Evolutionary conservation across 2,797 vertebrate genomes (phyloP).

Genomic region (Danio tinwini): DNA sequence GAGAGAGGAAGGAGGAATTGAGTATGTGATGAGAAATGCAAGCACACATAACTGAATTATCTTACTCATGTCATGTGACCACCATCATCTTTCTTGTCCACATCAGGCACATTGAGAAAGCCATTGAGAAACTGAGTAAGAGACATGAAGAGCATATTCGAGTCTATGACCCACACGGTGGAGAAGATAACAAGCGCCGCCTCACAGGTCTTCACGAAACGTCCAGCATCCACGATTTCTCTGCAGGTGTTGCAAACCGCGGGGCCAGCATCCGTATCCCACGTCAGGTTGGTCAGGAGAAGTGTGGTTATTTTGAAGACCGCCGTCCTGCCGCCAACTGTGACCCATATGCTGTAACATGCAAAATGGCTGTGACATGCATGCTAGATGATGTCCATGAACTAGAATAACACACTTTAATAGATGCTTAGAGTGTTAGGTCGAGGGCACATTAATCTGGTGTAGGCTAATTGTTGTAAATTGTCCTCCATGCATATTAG

Average conservation of each 20-base stretch:
- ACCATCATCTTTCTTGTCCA: not conserved
- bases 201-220: constrained; percentile 86
- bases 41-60: not conserved
- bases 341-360: constrained; percentile 84
- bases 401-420: too few species aligned
- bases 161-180: constrained; percentile 80
- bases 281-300: constrained; percentile 80
- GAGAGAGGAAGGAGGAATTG: constrained; percentile 81
- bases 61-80: too few species aligned
- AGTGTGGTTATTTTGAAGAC: constrained; percentile 87
- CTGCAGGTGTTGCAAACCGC: constrained; percentile 81
- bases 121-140: constrained; percentile 81
- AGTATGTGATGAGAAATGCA: constrained; percentile 74
- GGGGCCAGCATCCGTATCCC: constrained; percentile 87
- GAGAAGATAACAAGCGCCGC: constrained; percentile 84
- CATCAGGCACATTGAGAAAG: constrained; percentile 80
- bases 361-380: constrained; percentile 78
- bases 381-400: constrained; percentile 68
- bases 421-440: too few species aligned
- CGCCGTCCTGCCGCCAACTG: constrained; percentile 88
- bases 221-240: constrained; percentile 82
- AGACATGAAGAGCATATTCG: constrained; percentile 81
- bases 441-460: too few species aligned
- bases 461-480: too few species aligned
- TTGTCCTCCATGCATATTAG: too few species aligned